phyloP scores from a whole-genome alignment of 2,113 vertebrate genomes.

The Nothoprocta pentlandii region DNA sequence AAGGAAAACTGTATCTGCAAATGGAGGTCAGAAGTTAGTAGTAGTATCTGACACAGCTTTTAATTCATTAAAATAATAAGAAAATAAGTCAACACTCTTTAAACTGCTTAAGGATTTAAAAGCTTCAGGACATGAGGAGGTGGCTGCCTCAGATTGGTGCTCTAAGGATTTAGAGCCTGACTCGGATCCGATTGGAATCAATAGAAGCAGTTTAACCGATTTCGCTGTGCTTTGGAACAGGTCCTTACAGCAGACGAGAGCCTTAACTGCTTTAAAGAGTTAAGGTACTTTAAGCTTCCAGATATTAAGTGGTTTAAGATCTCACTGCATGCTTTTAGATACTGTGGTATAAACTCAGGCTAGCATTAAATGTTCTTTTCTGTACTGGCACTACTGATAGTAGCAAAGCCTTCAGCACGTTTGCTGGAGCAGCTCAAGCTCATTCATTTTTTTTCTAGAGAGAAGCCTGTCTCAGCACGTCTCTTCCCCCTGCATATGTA shows the following conservation, averaged over 20 bases:
- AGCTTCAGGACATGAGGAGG: background rate
- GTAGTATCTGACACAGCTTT: background rate
- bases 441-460: background rate
- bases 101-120: conserved; percentile 52
- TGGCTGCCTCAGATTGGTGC: conserved; percentile 12
- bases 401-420: background rate
- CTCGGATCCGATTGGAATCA: conserved; percentile 19
- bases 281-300: background rate
- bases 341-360: background rate
- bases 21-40: background rate
- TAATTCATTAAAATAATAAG: background rate
- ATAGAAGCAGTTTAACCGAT: conserved; percentile 1
- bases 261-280: background rate
- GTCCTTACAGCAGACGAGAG: background rate
- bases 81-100: background rate
- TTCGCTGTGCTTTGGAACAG: conserved; percentile 25
- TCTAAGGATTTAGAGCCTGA: conserved; percentile 23
- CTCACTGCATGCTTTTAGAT: background rate
- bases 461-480: background rate
- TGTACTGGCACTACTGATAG: background rate
- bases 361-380: background rate
- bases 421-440: background rate
- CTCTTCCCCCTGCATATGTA: rapidly evolving
- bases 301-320: conserved; percentile 1
- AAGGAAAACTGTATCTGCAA: background rate